phyloP scores from a whole-genome alignment of 2,113 vertebrate genomes.

The Gobiocypris rarus region DNA sequence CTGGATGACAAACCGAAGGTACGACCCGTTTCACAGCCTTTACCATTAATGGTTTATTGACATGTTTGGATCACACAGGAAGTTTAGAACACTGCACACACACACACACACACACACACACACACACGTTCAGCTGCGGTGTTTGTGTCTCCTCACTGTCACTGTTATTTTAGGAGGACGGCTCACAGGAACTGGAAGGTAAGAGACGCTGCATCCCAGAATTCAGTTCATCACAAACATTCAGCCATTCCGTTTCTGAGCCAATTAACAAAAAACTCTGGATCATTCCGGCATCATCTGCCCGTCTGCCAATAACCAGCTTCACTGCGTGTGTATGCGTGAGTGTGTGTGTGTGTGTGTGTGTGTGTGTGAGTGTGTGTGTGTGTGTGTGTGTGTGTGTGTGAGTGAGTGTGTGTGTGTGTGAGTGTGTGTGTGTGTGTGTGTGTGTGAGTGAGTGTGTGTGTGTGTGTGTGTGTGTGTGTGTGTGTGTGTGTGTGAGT shows the following conservation, averaged over 20 bases:
- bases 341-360: not conserved
- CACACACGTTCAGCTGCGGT: not conserved
- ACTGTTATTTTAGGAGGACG: conserved; percentile 69
- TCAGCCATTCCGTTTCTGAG: not conserved
- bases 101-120: conserved; percentile 2
- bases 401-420: not conserved
- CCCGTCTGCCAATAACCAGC: not conserved
- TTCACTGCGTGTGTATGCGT: not conserved
- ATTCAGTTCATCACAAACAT: conserved; percentile 32
- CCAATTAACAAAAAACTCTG: not conserved
- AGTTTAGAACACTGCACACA: not conserved
- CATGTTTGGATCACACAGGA: not conserved
- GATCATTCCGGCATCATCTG: not conserved
- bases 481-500: not conserved
- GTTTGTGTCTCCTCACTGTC: conserved; percentile 55
- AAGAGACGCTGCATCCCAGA: conserved; percentile 62
- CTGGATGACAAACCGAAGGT: conserved; percentile 97
- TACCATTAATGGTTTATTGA: not conserved
- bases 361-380: not conserved
- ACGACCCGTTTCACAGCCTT: conserved; percentile 55
- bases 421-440: conserved; percentile 22
- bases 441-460: not conserved
- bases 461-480: not conserved
- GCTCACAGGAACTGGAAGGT: conserved; percentile 63
- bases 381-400: not conserved